phyloP scores from a whole-genome alignment of 2,888 invertebrate species.

The Nemapogon koenigi region DNA sequence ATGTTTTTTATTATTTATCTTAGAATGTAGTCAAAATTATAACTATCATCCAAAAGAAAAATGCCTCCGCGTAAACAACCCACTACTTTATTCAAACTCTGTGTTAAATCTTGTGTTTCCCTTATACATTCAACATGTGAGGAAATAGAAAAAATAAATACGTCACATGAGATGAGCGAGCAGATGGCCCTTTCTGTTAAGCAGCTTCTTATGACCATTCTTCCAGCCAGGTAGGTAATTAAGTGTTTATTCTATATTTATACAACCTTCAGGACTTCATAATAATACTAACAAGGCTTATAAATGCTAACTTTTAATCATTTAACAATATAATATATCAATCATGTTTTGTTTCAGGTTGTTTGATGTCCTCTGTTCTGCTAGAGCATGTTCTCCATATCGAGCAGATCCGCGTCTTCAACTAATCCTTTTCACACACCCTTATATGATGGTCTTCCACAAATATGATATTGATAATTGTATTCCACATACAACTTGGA shows the following conservation, averaged over 20 bases:
- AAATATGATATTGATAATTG: slow-evolving; percentile 53
- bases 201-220: slow-evolving; percentile 33
- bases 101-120: slow-evolving; percentile 43
- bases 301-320: too few relatives aligned
- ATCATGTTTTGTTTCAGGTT: slow-evolving; percentile 39
- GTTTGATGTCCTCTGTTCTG: slow-evolving; percentile 58
- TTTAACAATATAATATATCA: too few relatives aligned
- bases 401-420: slow-evolving; percentile 50
- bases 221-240: slow-evolving; percentile 46
- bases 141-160: slow-evolving; percentile 44
- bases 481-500: slow-evolving; percentile 49
- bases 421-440: slow-evolving; percentile 47
- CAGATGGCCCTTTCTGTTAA: slow-evolving; percentile 36
- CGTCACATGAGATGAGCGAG: slow-evolving; percentile 40
- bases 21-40: too few relatives aligned
- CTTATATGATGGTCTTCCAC: slow-evolving; percentile 49
- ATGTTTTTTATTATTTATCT: too few relatives aligned
- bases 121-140: slow-evolving; percentile 51
- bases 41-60: too few relatives aligned
- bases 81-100: slow-evolving; percentile 40
- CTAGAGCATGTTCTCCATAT: slow-evolving; percentile 46
- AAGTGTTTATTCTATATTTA: too few relatives aligned
- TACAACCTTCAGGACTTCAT: too few relatives aligned
- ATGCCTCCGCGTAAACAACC: slow-evolving; percentile 58
- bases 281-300: too few relatives aligned